A percentile compares a stretch with the other conserved stretches of the same genome.
Conservation (phyloP, 2,797 vertebrate genomes). For the Cebuella pygmaea region DNA sequence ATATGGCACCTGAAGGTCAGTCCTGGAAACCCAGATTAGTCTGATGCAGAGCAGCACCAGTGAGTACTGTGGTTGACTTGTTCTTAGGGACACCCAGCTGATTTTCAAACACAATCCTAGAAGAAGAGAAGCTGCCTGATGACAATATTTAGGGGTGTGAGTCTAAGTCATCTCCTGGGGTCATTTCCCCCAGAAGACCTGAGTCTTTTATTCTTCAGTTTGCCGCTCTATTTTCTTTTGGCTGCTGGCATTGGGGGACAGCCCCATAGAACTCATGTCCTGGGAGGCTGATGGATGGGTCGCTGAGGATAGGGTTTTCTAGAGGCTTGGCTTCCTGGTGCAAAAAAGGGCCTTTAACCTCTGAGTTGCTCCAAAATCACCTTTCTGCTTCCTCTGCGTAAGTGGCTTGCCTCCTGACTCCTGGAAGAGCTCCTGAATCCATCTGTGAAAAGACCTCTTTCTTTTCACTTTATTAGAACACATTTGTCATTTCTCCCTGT, state of each 20-base stretch:
- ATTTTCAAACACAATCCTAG: not conserved
- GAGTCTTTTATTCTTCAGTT: not conserved
- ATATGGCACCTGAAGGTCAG: not conserved
- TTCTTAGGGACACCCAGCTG: not conserved
- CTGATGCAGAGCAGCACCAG: not conserved
- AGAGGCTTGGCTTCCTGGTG: not conserved
- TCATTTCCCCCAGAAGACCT: not conserved
- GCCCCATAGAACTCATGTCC: not conserved
- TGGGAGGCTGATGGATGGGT: not conserved
- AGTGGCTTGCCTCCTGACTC: not conserved
- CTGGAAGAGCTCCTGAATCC: not conserved
- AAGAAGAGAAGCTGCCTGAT: not conserved
- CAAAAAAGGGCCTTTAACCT: not conserved
- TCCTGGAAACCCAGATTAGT: not conserved
- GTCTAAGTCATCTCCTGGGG: not conserved
- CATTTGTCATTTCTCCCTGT: not conserved
- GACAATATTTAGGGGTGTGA: not conserved
- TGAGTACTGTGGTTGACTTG: not conserved
- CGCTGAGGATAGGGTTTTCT: not conserved
- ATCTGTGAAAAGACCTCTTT: not conserved
- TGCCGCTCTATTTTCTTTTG: not conserved
- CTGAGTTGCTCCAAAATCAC: not conserved
- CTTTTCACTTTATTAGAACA: not conserved
- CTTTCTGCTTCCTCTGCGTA: not conserved
- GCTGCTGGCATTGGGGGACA: accelerated